Evolutionary conservation across 2,797 vertebrate species (phyloP).

Genomic region (Hoplostethus atlanticus): DNA sequence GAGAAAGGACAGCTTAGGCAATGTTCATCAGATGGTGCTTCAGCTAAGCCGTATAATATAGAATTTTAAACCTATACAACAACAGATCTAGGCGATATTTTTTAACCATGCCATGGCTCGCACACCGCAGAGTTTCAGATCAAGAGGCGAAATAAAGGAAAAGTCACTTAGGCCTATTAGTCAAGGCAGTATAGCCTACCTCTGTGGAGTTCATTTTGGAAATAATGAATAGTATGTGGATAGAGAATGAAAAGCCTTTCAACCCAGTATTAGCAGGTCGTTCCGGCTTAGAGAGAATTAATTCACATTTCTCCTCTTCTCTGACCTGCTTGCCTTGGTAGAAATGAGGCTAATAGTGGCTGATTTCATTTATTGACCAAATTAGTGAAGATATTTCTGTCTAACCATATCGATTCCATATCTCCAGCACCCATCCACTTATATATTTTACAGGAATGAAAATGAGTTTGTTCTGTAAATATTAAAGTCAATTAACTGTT

Average conservation of each 20-base stretch:
- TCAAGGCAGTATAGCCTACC: constrained; percentile 73
- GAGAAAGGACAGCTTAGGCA: constrained; percentile 33
- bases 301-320: constrained; percentile 79
- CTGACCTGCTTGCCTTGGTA: constrained; percentile 85
- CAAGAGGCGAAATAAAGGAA: constrained; percentile 65
- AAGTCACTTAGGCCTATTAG: constrained; percentile 77
- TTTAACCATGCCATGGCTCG: not conserved
- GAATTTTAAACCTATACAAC: constrained; percentile 28
- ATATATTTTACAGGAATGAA: constrained; percentile 14
- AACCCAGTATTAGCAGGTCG: constrained; percentile 86
- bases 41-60: constrained; percentile 12
- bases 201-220: constrained; percentile 81
- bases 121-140: constrained; percentile 23
- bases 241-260: constrained; percentile 84
- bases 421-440: constrained; percentile 19
- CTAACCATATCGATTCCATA: constrained; percentile 31
- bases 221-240: constrained; percentile 84
- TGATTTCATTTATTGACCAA: constrained; percentile 90
- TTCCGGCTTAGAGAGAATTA: constrained; percentile 87
- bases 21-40: constrained; percentile 27
- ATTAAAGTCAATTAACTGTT: constrained; percentile 30
- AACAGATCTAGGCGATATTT: constrained; percentile 26
- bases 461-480: constrained; percentile 20
- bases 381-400: constrained; percentile 62
- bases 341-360: constrained; percentile 88